Percentiles rank a stretch among this genome's conserved stretches.
Conservation (phyloP, 2,797 vertebrate genomes). For the Catharus ustulatus region DNA sequence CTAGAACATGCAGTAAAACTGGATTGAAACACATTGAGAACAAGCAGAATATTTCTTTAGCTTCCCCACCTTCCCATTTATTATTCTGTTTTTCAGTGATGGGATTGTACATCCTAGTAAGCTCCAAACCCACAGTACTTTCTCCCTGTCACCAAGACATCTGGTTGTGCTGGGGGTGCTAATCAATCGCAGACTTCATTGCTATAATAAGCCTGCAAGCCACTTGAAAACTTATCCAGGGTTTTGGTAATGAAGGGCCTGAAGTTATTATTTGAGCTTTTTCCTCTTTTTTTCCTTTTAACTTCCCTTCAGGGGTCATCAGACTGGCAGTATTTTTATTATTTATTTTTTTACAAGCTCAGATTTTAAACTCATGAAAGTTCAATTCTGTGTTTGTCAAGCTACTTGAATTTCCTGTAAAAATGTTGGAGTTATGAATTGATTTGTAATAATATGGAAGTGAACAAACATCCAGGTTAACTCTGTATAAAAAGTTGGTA, state of each 20-base stretch:
- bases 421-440: slow-evolving; percentile 3
- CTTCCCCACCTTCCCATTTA: neutral
- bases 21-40: neutral
- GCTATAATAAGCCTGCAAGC: slow-evolving; percentile 49
- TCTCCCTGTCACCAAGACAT: neutral
- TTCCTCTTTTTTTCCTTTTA: neutral
- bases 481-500: neutral
- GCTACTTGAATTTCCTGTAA: slow-evolving; percentile 1
- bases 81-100: neutral
- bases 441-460: neutral
- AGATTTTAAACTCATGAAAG: slow-evolving; percentile 18
- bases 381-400: neutral
- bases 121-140: neutral
- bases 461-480: neutral
- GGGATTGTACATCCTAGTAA: neutral
- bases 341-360: slow-evolving; percentile 23
- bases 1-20: neutral
- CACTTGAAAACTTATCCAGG: slow-evolving; percentile 50
- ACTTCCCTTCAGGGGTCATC: slow-evolving; percentile 47
- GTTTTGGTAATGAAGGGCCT: slow-evolving; percentile 64
- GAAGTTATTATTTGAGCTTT: slow-evolving; percentile 52
- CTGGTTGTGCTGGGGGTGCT: neutral
- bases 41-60: neutral
- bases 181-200: slow-evolving; percentile 47
- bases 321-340: neutral